Conservation (phyloP, 2,888 invertebrate genomes). For the Ophion slaviceki region DNA sequence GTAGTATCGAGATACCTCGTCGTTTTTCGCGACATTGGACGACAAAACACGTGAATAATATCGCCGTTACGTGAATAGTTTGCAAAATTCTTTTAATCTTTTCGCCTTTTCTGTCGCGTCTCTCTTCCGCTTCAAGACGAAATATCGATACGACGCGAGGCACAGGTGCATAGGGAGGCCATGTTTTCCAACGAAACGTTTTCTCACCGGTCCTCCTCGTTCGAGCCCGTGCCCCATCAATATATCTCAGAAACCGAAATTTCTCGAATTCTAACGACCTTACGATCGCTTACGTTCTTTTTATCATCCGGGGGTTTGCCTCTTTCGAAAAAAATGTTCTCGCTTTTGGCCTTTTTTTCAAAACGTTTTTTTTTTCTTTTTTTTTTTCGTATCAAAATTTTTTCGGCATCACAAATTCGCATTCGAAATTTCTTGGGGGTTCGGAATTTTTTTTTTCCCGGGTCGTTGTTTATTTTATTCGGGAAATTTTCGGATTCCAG, state of each 20-base stretch:
- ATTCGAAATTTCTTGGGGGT: slow-evolving; percentile 39
- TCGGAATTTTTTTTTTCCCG: slow-evolving; percentile 25
- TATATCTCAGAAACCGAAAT: slow-evolving; percentile 44
- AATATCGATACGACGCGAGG: slow-evolving; percentile 43
- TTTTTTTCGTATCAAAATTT: background rate
- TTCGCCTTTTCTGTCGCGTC: slow-evolving; percentile 9
- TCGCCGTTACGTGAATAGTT: background rate
- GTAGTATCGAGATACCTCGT: background rate
- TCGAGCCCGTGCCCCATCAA: slow-evolving; percentile 33
- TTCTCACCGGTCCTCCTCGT: slow-evolving; percentile 46
- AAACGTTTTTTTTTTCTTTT: background rate
- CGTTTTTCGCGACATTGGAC: background rate
- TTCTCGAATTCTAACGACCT: slow-evolving; percentile 48
- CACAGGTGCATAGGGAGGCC: slow-evolving; percentile 58
- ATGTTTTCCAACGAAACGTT: slow-evolving; percentile 49
- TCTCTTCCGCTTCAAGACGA: slow-evolving; percentile 19
- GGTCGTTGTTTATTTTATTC: slow-evolving; percentile 60
- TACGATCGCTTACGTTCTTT: slow-evolving; percentile 16
- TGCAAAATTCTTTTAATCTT: slow-evolving; percentile 4
- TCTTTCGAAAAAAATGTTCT: slow-evolving; percentile 10
- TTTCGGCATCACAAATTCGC: slow-evolving; percentile 4
- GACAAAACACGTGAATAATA: background rate
- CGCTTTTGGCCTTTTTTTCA: background rate
- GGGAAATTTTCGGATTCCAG: slow-evolving; percentile 61
- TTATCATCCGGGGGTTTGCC: slow-evolving; percentile 5